These are phyloP conservation scores for Halocynthia aurantium DNA, from an alignment of 23 tunicate species.

Conservation along the genomic window DNA sequence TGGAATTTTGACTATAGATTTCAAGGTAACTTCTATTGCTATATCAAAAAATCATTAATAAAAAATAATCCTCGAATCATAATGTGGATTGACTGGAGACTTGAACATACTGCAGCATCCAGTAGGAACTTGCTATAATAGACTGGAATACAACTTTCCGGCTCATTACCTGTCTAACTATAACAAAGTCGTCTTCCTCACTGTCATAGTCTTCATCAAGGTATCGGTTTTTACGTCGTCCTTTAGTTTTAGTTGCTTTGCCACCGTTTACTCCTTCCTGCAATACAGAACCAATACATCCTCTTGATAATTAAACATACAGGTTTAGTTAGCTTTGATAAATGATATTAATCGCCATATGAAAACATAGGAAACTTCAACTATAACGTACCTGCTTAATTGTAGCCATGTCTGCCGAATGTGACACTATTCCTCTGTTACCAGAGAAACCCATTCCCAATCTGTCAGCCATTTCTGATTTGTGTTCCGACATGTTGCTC, in stretches of 20 bases:
- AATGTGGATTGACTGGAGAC: too few relatives aligned
- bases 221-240: constrained; percentile 54
- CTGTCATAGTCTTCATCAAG: constrained; percentile 52
- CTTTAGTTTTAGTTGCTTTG: neutral
- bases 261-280: constrained; percentile 23
- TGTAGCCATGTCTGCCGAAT: constrained; percentile 66
- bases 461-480: constrained; percentile 49
- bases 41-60: too few relatives aligned
- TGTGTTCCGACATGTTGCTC: constrained; percentile 20
- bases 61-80: too few relatives aligned
- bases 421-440: constrained; percentile 33
- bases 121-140: too few relatives aligned
- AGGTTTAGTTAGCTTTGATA: constrained; percentile 5
- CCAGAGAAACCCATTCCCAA: constrained; percentile 72
- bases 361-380: neutral
- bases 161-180: constrained; percentile 21
- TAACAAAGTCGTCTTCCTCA: constrained; percentile 63
- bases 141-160: too few relatives aligned
- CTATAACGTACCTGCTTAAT: constrained; percentile 59
- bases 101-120: too few relatives aligned
- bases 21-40: too few relatives aligned
- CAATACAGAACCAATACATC: neutral
- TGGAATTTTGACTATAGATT: too few relatives aligned
- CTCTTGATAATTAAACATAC: constrained; percentile 4
- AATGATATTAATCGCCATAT: neutral